These are phyloP conservation scores for Clivina fossor DNA, from an alignment of 2,888 invertebrate genomes.

Conservation along the genomic window DNA sequence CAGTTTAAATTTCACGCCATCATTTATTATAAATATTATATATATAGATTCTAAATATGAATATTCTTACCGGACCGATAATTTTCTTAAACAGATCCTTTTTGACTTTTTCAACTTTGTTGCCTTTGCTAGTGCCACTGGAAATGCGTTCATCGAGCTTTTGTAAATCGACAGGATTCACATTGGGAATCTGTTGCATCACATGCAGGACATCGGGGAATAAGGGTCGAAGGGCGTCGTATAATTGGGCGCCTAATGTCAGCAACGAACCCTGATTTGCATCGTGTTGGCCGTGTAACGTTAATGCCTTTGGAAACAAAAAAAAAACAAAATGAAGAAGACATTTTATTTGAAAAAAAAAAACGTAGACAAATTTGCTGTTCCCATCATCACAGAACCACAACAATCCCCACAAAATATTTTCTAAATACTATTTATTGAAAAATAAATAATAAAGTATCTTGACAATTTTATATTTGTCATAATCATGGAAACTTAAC, in stretches of 20 bases:
- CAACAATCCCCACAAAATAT: no score
- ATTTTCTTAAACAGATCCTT: slow-evolving; percentile 90
- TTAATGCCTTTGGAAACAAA: slow-evolving; percentile 61
- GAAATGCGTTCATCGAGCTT: slow-evolving; percentile 83
- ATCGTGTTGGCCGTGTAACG: slow-evolving; percentile 88
- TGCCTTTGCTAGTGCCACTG: slow-evolving; percentile 65
- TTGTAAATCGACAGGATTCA: slow-evolving; percentile 77
- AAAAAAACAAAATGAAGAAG: not conserved
- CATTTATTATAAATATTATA: not conserved
- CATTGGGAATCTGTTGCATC: slow-evolving; percentile 80
- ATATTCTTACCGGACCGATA: slow-evolving; percentile 67
- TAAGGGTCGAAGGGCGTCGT: slow-evolving; percentile 77
- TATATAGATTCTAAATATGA: not conserved
- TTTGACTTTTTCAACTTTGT: slow-evolving; percentile 85
- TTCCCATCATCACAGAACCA: no score
- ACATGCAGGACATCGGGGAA: slow-evolving; percentile 70
- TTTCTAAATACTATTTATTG: no score
- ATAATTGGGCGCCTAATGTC: slow-evolving; percentile 80
- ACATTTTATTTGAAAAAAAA: not conserved
- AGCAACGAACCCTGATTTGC: slow-evolving; percentile 80
- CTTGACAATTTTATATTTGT: no score
- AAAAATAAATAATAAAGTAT: no score
- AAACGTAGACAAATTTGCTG: no score
- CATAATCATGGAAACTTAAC: no score
- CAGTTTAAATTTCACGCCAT: no score